A percentile compares a stretch with the other conserved stretches of the same genome.
phyloP scores from a whole-genome alignment of 2,888 invertebrate species.

The Dione juno region DNA sequence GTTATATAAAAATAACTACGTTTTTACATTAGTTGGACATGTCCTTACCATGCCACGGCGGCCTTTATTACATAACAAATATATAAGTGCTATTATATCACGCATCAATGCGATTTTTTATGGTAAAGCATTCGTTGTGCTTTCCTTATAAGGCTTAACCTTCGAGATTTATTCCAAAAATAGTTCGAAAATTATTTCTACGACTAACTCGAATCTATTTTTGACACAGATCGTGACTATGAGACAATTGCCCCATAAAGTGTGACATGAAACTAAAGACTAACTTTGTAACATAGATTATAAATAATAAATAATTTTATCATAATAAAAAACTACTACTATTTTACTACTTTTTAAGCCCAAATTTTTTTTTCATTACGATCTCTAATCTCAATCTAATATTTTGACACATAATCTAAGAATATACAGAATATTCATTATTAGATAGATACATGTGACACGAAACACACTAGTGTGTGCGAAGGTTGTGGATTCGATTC shows the following conservation, averaged over 20 bases:
- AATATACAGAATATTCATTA: too few species aligned
- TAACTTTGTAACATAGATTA: too few species aligned
- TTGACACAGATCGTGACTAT: slow-evolving; percentile 55
- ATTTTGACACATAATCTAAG: too few species aligned
- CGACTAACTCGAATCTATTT: slow-evolving; percentile 52
- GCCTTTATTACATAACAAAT: slow-evolving; percentile 31
- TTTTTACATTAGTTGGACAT: neutral
- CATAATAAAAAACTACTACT: too few species aligned
- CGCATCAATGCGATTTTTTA: slow-evolving; percentile 5
- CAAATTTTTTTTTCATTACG: too few species aligned
- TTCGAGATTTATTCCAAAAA: slow-evolving; percentile 50
- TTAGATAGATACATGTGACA: too few species aligned
- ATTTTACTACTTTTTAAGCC: too few species aligned
- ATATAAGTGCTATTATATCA: slow-evolving; percentile 6
- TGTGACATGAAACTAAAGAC: slow-evolving; percentile 21
- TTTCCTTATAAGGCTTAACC: slow-evolving; percentile 37
- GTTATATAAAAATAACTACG: too few species aligned
- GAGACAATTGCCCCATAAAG: slow-evolving; percentile 18
- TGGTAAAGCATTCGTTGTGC: slow-evolving; percentile 31
- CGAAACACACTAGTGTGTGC: too few species aligned
- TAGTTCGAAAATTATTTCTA: slow-evolving; percentile 52
- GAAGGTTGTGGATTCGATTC: too few species aligned
- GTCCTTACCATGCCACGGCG: neutral
- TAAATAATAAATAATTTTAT: too few species aligned
- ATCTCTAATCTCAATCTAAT: too few species aligned